Percentiles rank a stretch among this genome's conserved stretches.
These are phyloP conservation scores for Semnornis frantzii DNA, from an alignment of 2,113 vertebrate species.

Conservation along the genomic window DNA sequence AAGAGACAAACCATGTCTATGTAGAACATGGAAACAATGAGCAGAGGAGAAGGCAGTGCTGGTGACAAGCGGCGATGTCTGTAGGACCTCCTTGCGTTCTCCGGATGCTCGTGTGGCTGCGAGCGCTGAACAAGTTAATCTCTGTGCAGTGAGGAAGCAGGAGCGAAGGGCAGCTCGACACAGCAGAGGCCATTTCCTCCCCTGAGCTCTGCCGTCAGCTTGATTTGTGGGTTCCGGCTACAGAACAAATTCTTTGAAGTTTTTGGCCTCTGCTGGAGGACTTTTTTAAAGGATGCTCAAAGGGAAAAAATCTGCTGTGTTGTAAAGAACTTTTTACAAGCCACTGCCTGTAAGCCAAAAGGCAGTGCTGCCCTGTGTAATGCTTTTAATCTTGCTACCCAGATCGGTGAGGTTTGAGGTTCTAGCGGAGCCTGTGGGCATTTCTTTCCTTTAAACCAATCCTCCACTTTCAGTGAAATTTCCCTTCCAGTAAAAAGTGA, in stretches of 20 bases:
- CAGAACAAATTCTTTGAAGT: constrained; percentile 62
- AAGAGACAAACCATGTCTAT: too few relatives aligned
- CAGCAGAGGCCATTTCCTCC: constrained; percentile 49
- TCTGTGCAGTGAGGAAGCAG: not conserved
- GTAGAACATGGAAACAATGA: not conserved
- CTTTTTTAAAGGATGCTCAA: constrained; percentile 49
- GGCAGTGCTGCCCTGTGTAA: not conserved
- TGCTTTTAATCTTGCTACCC: not conserved
- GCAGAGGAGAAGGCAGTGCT: accelerated
- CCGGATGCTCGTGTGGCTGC: not conserved
- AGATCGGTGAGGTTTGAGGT: not conserved
- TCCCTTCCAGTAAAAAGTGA: not conserved
- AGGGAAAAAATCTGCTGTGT: constrained; percentile 9
- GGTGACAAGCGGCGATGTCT: not conserved
- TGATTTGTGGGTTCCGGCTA: constrained; percentile 65
- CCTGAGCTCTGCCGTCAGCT: constrained; percentile 47
- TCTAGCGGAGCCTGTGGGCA: not conserved
- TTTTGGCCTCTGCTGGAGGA: constrained; percentile 47
- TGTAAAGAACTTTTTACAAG: constrained; percentile 33
- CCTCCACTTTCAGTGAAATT: not conserved
- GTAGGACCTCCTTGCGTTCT: accelerated
- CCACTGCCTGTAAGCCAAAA: not conserved
- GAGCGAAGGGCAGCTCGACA: not conserved
- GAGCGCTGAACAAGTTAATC: not conserved
- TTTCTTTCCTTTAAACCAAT: not conserved